Base-by-base conservation (phyloP, 2,797 vertebrate genomes). In the Pachyuromys duprasi region DNA sequence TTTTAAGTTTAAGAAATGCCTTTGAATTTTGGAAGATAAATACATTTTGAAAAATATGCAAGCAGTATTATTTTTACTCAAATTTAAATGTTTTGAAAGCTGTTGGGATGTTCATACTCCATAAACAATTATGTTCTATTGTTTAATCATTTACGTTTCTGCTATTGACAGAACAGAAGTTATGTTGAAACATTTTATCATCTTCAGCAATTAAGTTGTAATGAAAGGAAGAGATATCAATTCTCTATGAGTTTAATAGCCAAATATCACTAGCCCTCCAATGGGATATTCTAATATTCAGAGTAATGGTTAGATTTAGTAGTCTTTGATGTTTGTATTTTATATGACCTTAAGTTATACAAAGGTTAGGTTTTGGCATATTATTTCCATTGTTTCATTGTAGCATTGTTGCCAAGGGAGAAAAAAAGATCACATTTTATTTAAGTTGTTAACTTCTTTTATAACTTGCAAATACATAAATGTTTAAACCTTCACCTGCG, bases 21-120 rank as follows among this genome's bases (percentile, higher is more conserved):
- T 69, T 84, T 91, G 72, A 92, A 72, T 93, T 93, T 91, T 94
- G 78, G n/a, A 94, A 90, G 28, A 49, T 20, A 86, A 89, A 72
- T 5, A 89, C 69, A 72, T 5, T 92, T 95, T 24, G 9, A 53
- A 88, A 95, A 45, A 74, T 65, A 90, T 62, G 31, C 76, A 14
- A 70, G 79, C 17, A 78, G 53, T 89, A 39, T 94, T 93, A n/a
- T 92, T 95, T 94, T 90, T 65, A 60, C 62, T 89, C 89, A 78
- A 88, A 74, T 78, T 70, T 65, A 75, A 76, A 69, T 76, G 36
- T 94, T 91, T n/a, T 33, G 9, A 95, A 97, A 87, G 72, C 65
- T 39, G 90, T 94, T 87, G 36, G 24, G 76, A 81, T 88, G 76
- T 88, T 18, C 7, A 57, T 72, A 2, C 24, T 84, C 20, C 26